phyloP scores from a whole-genome alignment of 2,797 vertebrate species.

The Eupleurogrammus muticus region DNA sequence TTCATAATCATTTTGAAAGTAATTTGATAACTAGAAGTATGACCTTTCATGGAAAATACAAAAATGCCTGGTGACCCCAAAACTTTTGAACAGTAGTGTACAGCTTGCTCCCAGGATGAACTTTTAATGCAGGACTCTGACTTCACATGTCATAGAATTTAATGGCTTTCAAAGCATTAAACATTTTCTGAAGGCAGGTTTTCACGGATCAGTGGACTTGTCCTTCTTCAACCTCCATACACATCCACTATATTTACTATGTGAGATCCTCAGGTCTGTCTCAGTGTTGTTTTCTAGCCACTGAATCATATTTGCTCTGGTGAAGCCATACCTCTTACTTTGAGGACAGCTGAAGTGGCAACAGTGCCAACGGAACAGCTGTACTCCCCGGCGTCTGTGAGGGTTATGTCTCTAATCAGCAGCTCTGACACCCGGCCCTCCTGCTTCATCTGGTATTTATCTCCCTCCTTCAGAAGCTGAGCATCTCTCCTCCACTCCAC shows the following conservation, averaged over 20 bases:
- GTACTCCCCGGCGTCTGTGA: conserved; percentile 79
- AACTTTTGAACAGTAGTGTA: no score
- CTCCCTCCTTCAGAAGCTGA: conserved; percentile 71
- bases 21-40: no score
- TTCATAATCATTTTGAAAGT: no score
- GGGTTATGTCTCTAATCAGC: conserved; percentile 78
- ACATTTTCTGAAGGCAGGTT: background rate
- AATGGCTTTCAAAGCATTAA: no score
- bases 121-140: no score
- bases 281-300: background rate
- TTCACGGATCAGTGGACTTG: background rate
- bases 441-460: conserved; percentile 83
- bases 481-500: conserved; percentile 88
- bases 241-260: background rate
- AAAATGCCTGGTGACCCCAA: no score
- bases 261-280: background rate
- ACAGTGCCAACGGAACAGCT: conserved; percentile 76
- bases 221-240: background rate
- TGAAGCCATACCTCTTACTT: conserved; percentile 80
- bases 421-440: conserved; percentile 83
- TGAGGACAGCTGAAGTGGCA: conserved; percentile 79
- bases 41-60: no score
- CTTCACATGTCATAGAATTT: no score
- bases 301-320: background rate
- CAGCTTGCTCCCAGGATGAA: background rate